Evolutionary conservation across 1,140 invertebrate species (phyloP), one percentile per base, ranked within the genome.

Genomic region (Hesperophylax magnus): DNA sequence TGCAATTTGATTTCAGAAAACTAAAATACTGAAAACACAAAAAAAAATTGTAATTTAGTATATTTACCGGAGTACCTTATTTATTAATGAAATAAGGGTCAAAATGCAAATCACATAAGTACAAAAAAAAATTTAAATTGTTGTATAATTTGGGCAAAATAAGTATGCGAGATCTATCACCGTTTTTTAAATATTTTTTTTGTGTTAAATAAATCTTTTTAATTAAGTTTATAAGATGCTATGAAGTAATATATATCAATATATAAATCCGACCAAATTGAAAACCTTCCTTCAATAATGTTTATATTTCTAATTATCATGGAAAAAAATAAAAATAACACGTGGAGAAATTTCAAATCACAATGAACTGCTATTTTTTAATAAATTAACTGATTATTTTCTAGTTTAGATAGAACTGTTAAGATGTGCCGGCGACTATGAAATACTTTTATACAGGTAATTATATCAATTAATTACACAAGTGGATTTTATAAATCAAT

Each of bases 331-430:
- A 20, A 34, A 27, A 31, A 34, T 2, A 67, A 34, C 31, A 34
- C 18, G 24, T 34, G 22, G 63, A 27, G 22, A n/a, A 27, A n/a
- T 27, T 31, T 27, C n/a, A 34, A 31, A 67, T 61, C 17, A 61
- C 58, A 67, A 67, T 22, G 8, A 17, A 7, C 31, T 67, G 63
- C 39, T 47, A 47, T 11, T 47, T 27, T 31, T 65, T 27, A 60
- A 61, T 61, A 61, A 61, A 11, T 47, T 67, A 27, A 67, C 39
- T 67, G 8, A 34, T 67, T 34, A 31, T n/a, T 34, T 67, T 67
- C 63, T 67, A 67, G n/a, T 67, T 67, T 67, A 67, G 58, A 61
- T 24, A 61, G n/a, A 60, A 20, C 58, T 22, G 58, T 61, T 20
- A 20, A 24, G 9, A 67, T 34, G 31, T 34, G 63, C 31, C 24